Evolutionary conservation across 35 echinoderm and acorn worm genomes (phyloP).

Genomic region (Strongylocentrotus purpuratus): DNA sequence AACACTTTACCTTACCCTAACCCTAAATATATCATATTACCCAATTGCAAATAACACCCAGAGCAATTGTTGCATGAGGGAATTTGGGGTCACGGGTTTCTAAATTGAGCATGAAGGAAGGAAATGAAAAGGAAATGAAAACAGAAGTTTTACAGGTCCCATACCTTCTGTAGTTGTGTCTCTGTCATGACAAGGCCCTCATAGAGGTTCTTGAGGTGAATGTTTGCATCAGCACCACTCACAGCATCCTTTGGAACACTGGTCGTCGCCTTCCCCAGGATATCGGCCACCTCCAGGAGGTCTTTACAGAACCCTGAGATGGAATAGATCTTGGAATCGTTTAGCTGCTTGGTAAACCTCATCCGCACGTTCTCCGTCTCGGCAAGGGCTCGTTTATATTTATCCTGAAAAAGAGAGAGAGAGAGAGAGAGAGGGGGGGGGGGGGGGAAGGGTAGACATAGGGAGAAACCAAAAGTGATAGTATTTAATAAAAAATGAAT

Average conservation of each 20-base stretch:
- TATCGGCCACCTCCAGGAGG: constrained; percentile 83
- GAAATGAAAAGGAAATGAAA: not conserved
- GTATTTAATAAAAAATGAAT: too few relatives aligned
- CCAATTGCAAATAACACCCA: too few relatives aligned
- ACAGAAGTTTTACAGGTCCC: not conserved
- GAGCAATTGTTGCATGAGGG: too few relatives aligned
- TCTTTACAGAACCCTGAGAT: constrained; percentile 97
- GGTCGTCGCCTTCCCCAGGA: constrained; percentile 77
- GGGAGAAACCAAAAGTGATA: too few relatives aligned
- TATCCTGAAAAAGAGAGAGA: constrained; percentile 69
- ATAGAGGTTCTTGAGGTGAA: constrained; percentile 81
- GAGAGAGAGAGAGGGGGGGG: not conserved
- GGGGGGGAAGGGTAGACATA: too few relatives aligned
- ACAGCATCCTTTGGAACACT: constrained; percentile 90
- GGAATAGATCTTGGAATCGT: constrained; percentile 80
- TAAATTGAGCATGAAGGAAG: not conserved
- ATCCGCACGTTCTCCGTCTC: constrained; percentile 94
- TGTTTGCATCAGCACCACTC: constrained; percentile 47
- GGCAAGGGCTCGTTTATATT: constrained; percentile 89
- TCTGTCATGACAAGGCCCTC: constrained; percentile 91
- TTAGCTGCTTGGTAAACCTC: constrained; percentile 78
- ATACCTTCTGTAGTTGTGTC: constrained; percentile 91
- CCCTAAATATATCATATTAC: too few relatives aligned
- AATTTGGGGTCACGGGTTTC: too few relatives aligned
- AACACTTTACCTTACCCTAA: too few relatives aligned